Evolutionary conservation across 2,113 vertebrate genomes (phyloP).

Genomic region (Colaptes auratus): DNA sequence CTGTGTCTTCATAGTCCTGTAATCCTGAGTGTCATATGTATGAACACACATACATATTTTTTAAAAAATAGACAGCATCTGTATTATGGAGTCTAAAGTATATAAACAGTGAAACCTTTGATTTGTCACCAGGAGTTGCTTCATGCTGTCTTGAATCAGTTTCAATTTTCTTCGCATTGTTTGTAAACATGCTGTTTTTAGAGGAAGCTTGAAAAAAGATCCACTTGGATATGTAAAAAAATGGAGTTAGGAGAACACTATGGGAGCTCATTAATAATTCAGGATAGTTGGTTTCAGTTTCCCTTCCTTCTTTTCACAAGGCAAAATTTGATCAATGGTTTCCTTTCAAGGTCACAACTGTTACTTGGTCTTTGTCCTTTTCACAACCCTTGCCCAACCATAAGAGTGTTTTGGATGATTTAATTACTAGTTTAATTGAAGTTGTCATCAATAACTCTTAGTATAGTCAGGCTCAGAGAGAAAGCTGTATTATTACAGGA

Average conservation of each 20-base stretch:
- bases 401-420: background rate
- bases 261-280: slow-evolving; percentile 87
- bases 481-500: background rate
- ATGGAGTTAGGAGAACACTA: slow-evolving; percentile 31
- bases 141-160: background rate
- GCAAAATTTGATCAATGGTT: slow-evolving; percentile 80
- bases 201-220: background rate
- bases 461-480: accelerated
- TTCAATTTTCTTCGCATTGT: background rate
- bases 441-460: background rate
- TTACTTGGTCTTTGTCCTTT: slow-evolving; percentile 24
- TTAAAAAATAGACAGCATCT: background rate
- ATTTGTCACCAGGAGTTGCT: background rate
- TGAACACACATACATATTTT: background rate
- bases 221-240: background rate
- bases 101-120: background rate
- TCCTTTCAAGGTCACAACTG: slow-evolving; percentile 85
- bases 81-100: background rate
- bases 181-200: background rate
- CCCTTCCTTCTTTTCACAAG: slow-evolving; percentile 72
- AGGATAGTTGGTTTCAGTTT: slow-evolving; percentile 84
- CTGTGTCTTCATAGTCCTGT: no score
- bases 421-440: background rate
- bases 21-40: background rate
- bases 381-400: background rate